Percentiles rank a stretch among this genome's conserved stretches.
phyloP scores from a whole-genome alignment of 2,888 invertebrate species.

The Sussaba pulchella region DNA sequence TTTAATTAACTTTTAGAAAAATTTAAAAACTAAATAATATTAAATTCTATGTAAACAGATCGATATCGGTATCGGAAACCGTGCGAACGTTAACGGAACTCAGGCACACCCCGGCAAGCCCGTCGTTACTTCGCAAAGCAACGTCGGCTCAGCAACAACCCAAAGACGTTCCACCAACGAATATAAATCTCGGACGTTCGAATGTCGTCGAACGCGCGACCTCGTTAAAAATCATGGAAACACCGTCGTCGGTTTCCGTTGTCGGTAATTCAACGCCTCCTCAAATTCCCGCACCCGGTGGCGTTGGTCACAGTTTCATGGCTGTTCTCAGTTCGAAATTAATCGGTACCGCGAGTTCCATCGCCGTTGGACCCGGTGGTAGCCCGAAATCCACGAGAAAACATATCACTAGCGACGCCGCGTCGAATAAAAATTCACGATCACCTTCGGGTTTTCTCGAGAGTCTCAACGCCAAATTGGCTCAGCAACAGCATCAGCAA shows the following conservation, averaged over 20 bases:
- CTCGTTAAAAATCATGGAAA: conserved; percentile 46
- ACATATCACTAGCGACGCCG: conserved; percentile 82
- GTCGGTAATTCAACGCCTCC: conserved; percentile 15
- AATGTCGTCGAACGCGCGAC: conserved; percentile 56
- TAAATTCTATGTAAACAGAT: conserved; percentile 71
- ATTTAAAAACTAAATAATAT: neutral
- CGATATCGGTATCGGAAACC: conserved; percentile 91
- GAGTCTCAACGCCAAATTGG: conserved; percentile 92
- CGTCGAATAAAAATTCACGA: conserved; percentile 85
- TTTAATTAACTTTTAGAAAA: neutral
- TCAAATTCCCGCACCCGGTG: conserved; percentile 83
- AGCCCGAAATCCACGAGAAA: conserved; percentile 81
- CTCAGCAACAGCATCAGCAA: conserved; percentile 88
- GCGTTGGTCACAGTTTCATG: conserved; percentile 88
- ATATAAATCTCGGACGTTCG: conserved; percentile 42
- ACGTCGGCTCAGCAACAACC: conserved; percentile 74
- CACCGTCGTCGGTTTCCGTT: conserved; percentile 55
- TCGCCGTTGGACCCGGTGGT: conserved; percentile 70
- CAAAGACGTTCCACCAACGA: conserved; percentile 37
- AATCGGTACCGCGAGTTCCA: conserved; percentile 75
- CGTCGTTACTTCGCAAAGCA: conserved; percentile 88
- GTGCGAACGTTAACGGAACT: conserved; percentile 94
- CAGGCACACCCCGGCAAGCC: conserved; percentile 94
- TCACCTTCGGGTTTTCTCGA: conserved; percentile 88
- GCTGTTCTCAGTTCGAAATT: conserved; percentile 90